Conservation (phyloP, 2,113 vertebrate genomes). For the Nesoenas mayeri region DNA sequence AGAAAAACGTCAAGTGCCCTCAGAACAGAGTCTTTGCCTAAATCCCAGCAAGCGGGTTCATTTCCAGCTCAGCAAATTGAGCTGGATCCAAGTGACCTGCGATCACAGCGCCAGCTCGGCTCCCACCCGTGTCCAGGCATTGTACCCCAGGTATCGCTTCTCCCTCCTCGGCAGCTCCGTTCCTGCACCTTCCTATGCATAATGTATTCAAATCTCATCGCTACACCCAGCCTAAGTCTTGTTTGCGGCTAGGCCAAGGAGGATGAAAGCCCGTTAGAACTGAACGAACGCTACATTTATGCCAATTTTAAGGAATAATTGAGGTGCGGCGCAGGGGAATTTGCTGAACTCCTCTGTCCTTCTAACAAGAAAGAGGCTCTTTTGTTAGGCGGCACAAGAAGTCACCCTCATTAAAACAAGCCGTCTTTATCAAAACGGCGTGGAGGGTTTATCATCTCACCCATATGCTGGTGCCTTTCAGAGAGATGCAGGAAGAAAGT, state of each 20-base stretch:
- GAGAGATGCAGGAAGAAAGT: background rate
- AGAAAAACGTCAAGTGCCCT: background rate
- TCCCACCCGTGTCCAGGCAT: fast-evolving
- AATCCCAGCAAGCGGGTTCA: background rate
- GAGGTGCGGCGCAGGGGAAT: slow-evolving; percentile 33
- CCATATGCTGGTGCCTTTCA: background rate
- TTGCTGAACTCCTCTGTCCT: slow-evolving; percentile 33
- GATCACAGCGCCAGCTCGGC: background rate
- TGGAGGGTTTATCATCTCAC: background rate
- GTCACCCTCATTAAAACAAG: slow-evolving; percentile 17
- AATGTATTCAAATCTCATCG: background rate
- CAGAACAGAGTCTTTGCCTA: background rate
- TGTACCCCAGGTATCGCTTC: background rate
- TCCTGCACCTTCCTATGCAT: background rate
- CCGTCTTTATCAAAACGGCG: background rate
- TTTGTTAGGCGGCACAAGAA: slow-evolving; percentile 23
- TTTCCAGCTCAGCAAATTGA: background rate
- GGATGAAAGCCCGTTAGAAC: slow-evolving; percentile 46
- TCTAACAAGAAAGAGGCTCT: background rate
- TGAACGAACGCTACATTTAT: background rate
- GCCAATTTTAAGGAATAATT: slow-evolving; percentile 41
- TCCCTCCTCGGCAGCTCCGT: background rate
- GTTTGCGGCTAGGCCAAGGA: slow-evolving; percentile 42
- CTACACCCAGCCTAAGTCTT: background rate
- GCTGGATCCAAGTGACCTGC: background rate